These are phyloP conservation scores for Saguinus imperator DNA, from an alignment of 2,113 vertebrate species.

Conservation along the genomic window DNA sequence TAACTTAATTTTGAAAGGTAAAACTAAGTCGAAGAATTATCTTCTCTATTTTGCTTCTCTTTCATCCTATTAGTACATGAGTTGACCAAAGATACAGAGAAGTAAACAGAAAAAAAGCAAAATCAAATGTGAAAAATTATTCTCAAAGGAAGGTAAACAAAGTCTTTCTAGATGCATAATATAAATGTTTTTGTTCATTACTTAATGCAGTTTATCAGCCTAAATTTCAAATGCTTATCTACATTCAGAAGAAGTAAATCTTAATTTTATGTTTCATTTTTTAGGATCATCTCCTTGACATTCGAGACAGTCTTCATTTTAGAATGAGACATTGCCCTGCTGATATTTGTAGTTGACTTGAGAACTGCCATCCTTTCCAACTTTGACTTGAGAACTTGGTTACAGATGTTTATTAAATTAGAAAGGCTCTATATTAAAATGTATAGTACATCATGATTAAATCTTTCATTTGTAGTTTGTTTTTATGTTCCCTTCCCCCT, in stretches of 20 bases:
- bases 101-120: background rate
- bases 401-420: conserved; percentile 67
- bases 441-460: conserved; percentile 52
- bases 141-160: conserved; percentile 16
- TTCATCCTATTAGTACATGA: background rate
- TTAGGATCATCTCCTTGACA: conserved; percentile 55
- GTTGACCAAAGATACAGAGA: background rate
- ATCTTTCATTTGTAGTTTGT: conserved; percentile 65
- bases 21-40: conserved; percentile 17
- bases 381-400: conserved; percentile 55
- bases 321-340: conserved; percentile 52
- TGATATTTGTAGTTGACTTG: conserved; percentile 16
- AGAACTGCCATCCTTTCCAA: conserved; percentile 12
- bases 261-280: conserved; percentile 50
- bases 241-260: conserved; percentile 24
- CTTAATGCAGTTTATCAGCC: background rate
- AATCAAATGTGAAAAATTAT: conserved; percentile 15
- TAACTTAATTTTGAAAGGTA: background rate
- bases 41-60: conserved; percentile 32
- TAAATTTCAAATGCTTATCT: conserved; percentile 75
- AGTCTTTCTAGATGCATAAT: background rate
- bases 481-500: conserved; percentile 53
- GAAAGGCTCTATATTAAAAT: conserved; percentile 64
- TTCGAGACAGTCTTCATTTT: conserved; percentile 57
- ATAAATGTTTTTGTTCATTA: conserved; percentile 22